Evolutionary conservation across 1,140 invertebrate species (phyloP), one percentile per base, ranked within the genome.

Genomic region (Epicauta chinensis): DNA sequence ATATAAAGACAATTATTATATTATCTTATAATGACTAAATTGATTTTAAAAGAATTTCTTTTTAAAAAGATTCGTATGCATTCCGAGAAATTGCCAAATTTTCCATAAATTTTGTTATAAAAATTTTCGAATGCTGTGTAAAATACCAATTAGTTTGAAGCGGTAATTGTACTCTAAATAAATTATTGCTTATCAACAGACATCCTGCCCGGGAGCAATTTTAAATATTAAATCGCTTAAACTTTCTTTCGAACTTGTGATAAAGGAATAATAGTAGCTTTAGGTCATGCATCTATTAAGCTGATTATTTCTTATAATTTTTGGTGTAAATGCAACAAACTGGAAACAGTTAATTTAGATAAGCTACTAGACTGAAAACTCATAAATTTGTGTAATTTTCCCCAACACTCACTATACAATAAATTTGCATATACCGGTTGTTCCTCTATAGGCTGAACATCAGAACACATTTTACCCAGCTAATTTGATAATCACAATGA

Each of bases 101-200:
- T 23, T 23, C 7, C 7, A 23, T 23, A 23, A n/a, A 23, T 23
- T 7, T 23, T 23, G 23, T 23, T 23, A 23, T 7, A 23, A 23
- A 23, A 38, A 47, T 30, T 38, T 47, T 37, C 37, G 38, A 16
- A 16, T 13, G 35, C 13, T 7, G 2, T 17, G 38, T 47, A n/a
- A 37, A 47, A 47, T 16, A 16, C 16, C 29, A 16, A 41, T 41
- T 41, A 41, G 16, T 14, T 16, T 16, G 39, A 9, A 29, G 16
- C 34, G 34, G 34, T 47, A 37, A 47, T 17, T 38, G 43, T 35
- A 46, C 34, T 38, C 13, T 38, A 16, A 47, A 47, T 47, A 47
- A 47, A 47, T 47, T 47, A 47, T 47, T 47, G 31, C 45, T 47
- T 47, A 47, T 47, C 45, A 47, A 47, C 45, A 47, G 45, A 17